phyloP scores from a whole-genome alignment of 2,797 vertebrate genomes.

The Scomberomorus guttatus region DNA sequence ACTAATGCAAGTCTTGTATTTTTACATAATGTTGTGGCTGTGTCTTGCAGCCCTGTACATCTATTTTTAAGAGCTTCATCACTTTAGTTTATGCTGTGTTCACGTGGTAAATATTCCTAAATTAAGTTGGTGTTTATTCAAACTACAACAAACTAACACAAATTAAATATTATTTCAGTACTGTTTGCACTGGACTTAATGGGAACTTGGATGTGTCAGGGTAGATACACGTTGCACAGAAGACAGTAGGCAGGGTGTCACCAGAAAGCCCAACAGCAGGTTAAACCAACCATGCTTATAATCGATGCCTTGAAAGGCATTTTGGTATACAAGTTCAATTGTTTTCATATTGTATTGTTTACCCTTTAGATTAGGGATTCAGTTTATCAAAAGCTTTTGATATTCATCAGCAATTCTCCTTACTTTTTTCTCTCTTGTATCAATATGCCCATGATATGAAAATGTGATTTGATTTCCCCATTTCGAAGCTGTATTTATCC shows the following conservation, averaged over 20 bases:
- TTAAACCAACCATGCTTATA: not conserved
- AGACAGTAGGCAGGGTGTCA: too few relatives aligned
- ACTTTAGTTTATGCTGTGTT: not conserved
- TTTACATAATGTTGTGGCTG: not conserved
- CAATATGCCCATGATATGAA: too few relatives aligned
- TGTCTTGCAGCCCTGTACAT: not conserved
- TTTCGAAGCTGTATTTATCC: not conserved
- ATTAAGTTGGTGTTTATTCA: too few relatives aligned
- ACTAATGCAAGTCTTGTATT: not conserved
- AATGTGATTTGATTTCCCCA: not conserved
- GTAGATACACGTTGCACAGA: not conserved
- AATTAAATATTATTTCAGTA: not conserved
- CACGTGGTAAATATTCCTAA: too few relatives aligned
- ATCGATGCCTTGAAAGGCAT: too few relatives aligned
- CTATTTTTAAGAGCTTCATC: not conserved
- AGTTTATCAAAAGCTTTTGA: not conserved
- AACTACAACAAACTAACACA: not conserved
- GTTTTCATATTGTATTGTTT: not conserved
- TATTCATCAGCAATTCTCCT: not conserved
- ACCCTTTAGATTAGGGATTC: not conserved
- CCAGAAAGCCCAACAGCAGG: too few relatives aligned
- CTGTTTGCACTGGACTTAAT: not conserved
- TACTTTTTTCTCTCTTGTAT: not conserved
- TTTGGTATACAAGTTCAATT: not conserved
- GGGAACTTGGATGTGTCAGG: too few relatives aligned